These are phyloP conservation scores for Nephrotoma flavescens DNA, from an alignment of 2,888 invertebrate genomes.

Conservation along the genomic window DNA sequence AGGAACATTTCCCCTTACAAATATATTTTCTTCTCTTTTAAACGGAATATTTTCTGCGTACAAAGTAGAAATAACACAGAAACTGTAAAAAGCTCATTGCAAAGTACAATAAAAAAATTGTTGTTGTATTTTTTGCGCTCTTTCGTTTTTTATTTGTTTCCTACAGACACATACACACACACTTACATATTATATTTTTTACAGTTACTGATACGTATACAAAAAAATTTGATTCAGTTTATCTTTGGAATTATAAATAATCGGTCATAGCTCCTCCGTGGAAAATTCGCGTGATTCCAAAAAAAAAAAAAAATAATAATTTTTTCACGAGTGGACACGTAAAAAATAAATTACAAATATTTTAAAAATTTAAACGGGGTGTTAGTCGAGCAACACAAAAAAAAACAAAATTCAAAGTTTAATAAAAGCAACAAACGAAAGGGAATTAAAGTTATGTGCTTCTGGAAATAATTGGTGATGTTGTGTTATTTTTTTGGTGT, in stretches of 20 bases:
- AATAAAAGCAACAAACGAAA: neutral
- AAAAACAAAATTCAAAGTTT: neutral
- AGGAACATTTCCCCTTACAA: neutral
- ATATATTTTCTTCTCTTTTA: neutral
- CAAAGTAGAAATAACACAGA: neutral
- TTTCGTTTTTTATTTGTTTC: neutral
- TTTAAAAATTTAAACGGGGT: neutral
- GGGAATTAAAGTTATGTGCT: neutral
- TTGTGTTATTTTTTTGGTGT: neutral
- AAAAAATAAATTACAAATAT: neutral
- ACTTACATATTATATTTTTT: neutral
- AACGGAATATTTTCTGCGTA: neutral
- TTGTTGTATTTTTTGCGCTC: neutral
- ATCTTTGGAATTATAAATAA: neutral
- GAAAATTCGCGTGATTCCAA: neutral
- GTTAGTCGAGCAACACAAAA: neutral
- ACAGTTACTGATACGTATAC: neutral
- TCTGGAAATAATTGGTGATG: neutral
- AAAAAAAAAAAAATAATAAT: neutral
- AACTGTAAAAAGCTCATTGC: neutral
- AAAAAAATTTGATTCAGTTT: neutral
- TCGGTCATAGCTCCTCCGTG: neutral
- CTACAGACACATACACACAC: neutral
- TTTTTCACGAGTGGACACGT: neutral
- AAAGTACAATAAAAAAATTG: neutral